Conservation (phyloP, 2,888 invertebrate genomes). For the Dryococelus australis region DNA sequence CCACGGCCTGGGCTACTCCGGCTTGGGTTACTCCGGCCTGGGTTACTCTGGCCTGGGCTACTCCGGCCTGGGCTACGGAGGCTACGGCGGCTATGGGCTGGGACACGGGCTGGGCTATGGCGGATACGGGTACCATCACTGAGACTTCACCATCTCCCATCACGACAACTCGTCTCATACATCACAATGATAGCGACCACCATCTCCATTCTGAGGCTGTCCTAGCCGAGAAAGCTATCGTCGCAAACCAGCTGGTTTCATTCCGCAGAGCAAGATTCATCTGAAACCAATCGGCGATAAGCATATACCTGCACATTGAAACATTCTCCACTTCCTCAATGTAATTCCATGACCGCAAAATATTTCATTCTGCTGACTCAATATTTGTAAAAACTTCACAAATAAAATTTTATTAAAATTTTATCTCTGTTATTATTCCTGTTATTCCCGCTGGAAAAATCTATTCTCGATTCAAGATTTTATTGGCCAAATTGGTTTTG, state of each 20-base stretch:
- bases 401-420: too few relatives aligned
- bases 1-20: constrained; percentile 26
- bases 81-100: constrained; percentile 32
- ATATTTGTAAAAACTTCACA: too few relatives aligned
- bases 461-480: too few relatives aligned
- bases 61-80: constrained; percentile 37
- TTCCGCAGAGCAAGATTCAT: not conserved
- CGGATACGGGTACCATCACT: constrained; percentile 41
- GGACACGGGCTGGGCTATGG: constrained; percentile 41
- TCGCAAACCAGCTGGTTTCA: not conserved
- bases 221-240: not conserved
- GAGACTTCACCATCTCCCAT: constrained; percentile 22
- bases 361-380: too few relatives aligned
- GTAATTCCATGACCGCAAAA: too few relatives aligned
- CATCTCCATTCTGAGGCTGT: not conserved
- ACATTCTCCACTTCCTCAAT: too few relatives aligned
- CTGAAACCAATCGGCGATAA: not conserved
- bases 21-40: constrained; percentile 12
- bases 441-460: too few relatives aligned
- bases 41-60: constrained; percentile 36
- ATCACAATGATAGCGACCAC: not conserved
- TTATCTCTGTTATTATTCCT: too few relatives aligned
- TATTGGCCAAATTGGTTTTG: too few relatives aligned
- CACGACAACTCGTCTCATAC: not conserved
- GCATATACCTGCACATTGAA: too few relatives aligned